phyloP scores from a whole-genome alignment of 2,113 vertebrate species.

The Nerophis ophidion region DNA sequence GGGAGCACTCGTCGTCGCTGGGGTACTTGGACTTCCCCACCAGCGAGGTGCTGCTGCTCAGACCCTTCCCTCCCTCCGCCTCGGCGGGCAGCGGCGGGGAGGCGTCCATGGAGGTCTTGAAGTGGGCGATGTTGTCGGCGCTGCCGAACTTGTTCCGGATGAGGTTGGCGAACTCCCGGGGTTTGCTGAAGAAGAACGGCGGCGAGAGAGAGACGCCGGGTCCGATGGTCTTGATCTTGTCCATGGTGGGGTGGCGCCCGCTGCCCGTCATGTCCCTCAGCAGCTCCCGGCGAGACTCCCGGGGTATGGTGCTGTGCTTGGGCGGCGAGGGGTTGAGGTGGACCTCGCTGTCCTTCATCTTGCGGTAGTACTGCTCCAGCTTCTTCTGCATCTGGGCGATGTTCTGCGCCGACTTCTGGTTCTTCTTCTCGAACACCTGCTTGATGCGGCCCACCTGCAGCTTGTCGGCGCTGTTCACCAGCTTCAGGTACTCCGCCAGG shows the following conservation, averaged over 20 bases:
- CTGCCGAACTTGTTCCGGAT: constrained; percentile 97
- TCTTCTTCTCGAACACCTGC: constrained; percentile 98
- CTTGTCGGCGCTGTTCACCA: constrained; percentile 91
- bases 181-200: constrained; percentile 88
- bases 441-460: constrained; percentile 92
- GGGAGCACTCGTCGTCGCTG: constrained; percentile 91
- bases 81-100: constrained; percentile 68
- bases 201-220: constrained; percentile 87
- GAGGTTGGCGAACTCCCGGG: constrained; percentile 89
- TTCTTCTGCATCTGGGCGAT: constrained; percentile 95
- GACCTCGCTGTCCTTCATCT: constrained; percentile 86
- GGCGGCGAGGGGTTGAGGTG: constrained; percentile 20
- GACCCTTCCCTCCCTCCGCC: constrained; percentile 59
- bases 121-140: constrained; percentile 89
- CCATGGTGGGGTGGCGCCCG: constrained; percentile 83
- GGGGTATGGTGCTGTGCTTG: constrained; percentile 62
- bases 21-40: constrained; percentile 89
- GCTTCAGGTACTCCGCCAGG: constrained; percentile 90
- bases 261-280: constrained; percentile 87
- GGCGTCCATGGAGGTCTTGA: constrained; percentile 83
- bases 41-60: constrained; percentile 85
- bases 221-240: constrained; percentile 89
- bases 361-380: constrained; percentile 88
- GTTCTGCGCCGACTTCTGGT: constrained; percentile 91
- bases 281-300: constrained; percentile 84